These are phyloP conservation scores for Trachythela sp. DNA, from an alignment of 64 coral and sea anemone species.

Conservation along the genomic window DNA sequence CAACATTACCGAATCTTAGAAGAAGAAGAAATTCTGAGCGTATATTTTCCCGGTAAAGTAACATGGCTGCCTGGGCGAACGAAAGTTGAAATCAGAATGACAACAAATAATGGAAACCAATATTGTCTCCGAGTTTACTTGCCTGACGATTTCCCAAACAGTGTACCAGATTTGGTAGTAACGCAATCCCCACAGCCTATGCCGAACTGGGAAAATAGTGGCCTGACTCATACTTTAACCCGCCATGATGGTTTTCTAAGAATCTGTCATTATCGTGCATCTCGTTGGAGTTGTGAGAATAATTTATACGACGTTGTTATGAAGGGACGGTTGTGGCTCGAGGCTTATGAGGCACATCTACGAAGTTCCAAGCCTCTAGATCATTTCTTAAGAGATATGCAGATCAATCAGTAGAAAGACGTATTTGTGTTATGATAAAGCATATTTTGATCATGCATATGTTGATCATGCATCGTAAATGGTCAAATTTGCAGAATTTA, in stretches of 20 bases:
- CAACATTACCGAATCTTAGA: not conserved
- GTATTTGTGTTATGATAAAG: too few species aligned
- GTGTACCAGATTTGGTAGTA: constrained; percentile 57
- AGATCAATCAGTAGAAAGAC: not conserved
- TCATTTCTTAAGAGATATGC: constrained; percentile 4
- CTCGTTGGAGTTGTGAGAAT: constrained; percentile 54
- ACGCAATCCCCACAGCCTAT: constrained; percentile 47
- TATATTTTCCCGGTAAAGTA: constrained; percentile 29
- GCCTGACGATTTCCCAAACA: constrained; percentile 69
- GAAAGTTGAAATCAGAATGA: constrained; percentile 54
- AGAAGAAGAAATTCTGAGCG: constrained; percentile 18
- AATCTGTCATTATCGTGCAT: constrained; percentile 58
- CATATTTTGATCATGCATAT: too few species aligned
- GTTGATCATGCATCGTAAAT: too few species aligned
- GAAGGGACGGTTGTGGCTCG: constrained; percentile 80
- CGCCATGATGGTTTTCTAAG: constrained; percentile 47
- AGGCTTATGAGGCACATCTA: constrained; percentile 72
- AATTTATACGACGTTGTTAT: constrained; percentile 68
- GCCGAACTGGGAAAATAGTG: constrained; percentile 6
- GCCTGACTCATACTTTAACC: not conserved
- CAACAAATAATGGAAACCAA: constrained; percentile 27
- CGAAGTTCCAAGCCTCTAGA: constrained; percentile 3
- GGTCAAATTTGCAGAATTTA: too few species aligned
- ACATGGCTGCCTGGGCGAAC: constrained; percentile 15
- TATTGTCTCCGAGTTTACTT: constrained; percentile 53